Percentiles rank a stretch among this genome's conserved stretches.
phyloP scores from a whole-genome alignment of 2,113 vertebrate species.

The Pseudonaja textilis region DNA sequence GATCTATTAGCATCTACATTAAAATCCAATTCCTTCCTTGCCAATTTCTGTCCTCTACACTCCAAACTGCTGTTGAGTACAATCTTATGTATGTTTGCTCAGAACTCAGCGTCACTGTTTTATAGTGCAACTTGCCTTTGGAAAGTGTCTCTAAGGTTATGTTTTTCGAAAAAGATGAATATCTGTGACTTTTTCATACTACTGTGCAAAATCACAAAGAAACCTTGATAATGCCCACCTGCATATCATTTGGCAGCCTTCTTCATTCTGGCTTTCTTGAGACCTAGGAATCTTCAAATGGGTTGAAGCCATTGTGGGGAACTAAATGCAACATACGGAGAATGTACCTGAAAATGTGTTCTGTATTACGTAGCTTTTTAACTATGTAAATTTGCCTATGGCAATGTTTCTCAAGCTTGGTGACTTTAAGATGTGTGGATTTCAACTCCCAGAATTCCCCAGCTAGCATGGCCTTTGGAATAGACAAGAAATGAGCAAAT shows the following conservation, averaged over 20 bases:
- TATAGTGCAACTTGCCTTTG: background rate
- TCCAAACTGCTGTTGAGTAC: background rate
- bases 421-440: background rate
- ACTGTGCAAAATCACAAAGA: background rate
- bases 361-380: background rate
- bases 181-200: background rate
- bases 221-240: background rate
- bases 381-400: background rate
- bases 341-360: background rate
- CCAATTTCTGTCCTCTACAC: background rate
- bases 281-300: background rate
- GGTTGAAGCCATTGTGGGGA: background rate
- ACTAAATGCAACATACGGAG: background rate
- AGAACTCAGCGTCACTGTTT: background rate
- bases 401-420: background rate
- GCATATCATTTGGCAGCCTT: background rate
- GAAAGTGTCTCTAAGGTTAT: background rate
- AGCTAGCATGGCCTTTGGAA: background rate
- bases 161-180: background rate
- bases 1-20: background rate
- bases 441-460: background rate
- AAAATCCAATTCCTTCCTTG: background rate
- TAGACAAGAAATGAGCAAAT: background rate
- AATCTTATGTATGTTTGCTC: background rate
- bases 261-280: background rate